Evolutionary conservation across 2,113 vertebrate species (phyloP).

Genomic region (Dolichotis patagonum): DNA sequence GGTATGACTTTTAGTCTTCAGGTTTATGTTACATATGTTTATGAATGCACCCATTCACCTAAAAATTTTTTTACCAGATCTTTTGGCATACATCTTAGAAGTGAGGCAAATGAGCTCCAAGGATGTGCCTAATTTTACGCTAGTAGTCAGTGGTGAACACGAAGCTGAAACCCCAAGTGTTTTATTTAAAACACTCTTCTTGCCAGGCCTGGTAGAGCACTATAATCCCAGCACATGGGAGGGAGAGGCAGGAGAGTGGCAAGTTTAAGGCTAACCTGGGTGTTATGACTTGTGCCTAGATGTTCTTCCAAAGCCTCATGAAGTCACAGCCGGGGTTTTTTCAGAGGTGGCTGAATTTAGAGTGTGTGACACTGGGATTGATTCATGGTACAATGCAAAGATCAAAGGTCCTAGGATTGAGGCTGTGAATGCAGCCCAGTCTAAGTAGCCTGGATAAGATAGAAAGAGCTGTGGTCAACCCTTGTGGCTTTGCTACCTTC

Average conservation of each 20-base stretch:
- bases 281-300: background rate
- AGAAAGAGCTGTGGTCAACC: background rate
- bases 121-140: background rate
- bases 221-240: background rate
- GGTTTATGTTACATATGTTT: background rate
- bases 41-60: background rate
- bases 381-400: background rate
- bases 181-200: background rate
- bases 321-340: background rate
- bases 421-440: background rate
- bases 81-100: constrained; percentile 1
- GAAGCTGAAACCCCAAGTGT: background rate
- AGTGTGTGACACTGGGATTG: background rate
- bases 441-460: background rate
- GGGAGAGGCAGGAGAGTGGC: background rate
- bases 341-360: background rate
- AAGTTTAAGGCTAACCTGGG: background rate
- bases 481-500: background rate
- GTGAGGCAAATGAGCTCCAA: background rate
- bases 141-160: background rate
- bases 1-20: background rate
- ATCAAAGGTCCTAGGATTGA: background rate
- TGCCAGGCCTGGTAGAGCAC: background rate
- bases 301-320: background rate
- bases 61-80: background rate